phyloP scores from a whole-genome alignment of 2,113 vertebrate species.

The Chelonoidis abingdonii region DNA sequence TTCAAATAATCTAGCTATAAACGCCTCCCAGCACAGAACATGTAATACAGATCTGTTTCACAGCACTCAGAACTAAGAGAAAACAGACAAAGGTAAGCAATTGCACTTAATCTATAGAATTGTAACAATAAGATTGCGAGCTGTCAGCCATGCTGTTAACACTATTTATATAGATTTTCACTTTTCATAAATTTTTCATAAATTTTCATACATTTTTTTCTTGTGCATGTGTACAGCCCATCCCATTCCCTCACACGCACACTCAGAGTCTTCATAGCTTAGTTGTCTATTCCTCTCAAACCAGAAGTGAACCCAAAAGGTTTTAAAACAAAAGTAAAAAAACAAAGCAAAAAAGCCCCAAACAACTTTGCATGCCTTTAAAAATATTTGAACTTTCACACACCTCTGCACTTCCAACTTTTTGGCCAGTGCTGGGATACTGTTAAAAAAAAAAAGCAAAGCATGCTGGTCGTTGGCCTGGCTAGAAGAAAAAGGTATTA shows the following conservation, averaged over 20 bases:
- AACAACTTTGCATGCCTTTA: not conserved
- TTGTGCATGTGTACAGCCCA: not conserved
- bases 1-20: conserved; percentile 45
- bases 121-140: not conserved
- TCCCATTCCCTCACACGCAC: not conserved
- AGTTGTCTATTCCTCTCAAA: not conserved
- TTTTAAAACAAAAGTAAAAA: no score
- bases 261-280: not conserved
- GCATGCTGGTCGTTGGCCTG: not conserved
- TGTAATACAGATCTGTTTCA: conserved; percentile 5
- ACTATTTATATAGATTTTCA: not conserved
- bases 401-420: not conserved
- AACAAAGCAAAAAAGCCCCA: not conserved
- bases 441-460: not conserved
- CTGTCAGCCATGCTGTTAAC: not conserved
- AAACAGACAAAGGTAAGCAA: conserved; percentile 63
- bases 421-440: not conserved
- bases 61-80: conserved; percentile 17
- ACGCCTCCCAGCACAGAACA: not conserved
- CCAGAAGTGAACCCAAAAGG: not conserved
- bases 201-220: not conserved
- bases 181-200: no score
- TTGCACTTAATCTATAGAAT: not conserved
- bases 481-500: not conserved
- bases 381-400: not conserved